Evolutionary conservation across 2,888 invertebrate genomes (phyloP), one percentile per base, ranked within the genome.

Genomic region (Tetragonula carbonaria): DNA sequence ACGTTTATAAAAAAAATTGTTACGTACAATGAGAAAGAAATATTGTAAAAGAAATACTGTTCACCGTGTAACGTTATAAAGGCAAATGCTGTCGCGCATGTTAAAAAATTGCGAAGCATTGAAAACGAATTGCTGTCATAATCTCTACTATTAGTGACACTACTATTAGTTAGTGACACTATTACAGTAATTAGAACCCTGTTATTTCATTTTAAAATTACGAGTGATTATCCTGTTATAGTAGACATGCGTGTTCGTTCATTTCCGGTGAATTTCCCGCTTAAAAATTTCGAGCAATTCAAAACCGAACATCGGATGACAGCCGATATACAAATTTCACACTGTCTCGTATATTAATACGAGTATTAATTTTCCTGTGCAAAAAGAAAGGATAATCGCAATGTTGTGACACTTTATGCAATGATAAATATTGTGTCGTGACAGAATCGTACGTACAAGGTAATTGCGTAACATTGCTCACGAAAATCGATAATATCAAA

Each of bases 201-300:
- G 33, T 65, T 50, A 50, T 38, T 73, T 72, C 38, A 73, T 73
- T 51, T 86, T 53, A n/a, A 82, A 86, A 71, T 71, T 59, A 2
- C 13, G 13, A 57, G 28, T 59, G 33, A 73, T 59, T 16, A 51
- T 21, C 16, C n/a, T 18, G 53, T 50, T 63, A 33, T 16, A 8
- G 18, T 21, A 59, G 21, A 76, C 74, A 78, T 78, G 85, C 76
- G 78, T 76, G 53, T 14, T 45, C 5, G 16, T 14, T n/a, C 50
- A 23, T 62, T 86, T 81, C 76, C 83, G 78, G 78, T 18, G n/a
- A 67, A 23, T 16, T 85, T 82, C 75, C 78, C 83, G 82, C 81
- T 67, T n/a, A 23, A 75, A 65, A 71, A 33, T 57, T 73, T 62
- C 57, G 21, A 73, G 8, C 21, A n/a, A 53, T 78, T 82, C 45